phyloP scores from a whole-genome alignment of 2,888 invertebrate genomes.

The Oxyteleia sp. region DNA sequence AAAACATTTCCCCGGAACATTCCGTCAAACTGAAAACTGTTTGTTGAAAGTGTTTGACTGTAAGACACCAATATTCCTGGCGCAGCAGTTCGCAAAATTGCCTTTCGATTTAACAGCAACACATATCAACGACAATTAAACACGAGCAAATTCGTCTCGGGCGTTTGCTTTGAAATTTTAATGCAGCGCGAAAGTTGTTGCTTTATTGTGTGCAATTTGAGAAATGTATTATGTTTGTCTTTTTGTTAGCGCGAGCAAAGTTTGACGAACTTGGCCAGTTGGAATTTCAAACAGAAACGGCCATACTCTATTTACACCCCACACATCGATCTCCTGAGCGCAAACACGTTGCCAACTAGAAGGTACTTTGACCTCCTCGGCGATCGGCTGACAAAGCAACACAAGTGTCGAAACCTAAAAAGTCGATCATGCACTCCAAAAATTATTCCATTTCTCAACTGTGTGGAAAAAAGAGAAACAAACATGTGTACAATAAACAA shows the following conservation, averaged over 20 bases:
- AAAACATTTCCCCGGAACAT: too few species aligned
- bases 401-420: constrained; percentile 39
- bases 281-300: constrained; percentile 50
- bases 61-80: too few species aligned
- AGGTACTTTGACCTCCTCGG: constrained; percentile 61
- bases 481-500: background rate
- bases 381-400: constrained; percentile 43
- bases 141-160: background rate
- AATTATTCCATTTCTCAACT: background rate
- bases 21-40: too few species aligned
- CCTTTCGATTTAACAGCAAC: too few species aligned
- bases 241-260: constrained; percentile 45
- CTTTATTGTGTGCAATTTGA: constrained; percentile 22
- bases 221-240: constrained; percentile 36
- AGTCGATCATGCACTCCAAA: background rate
- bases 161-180: constrained; percentile 27
- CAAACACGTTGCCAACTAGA: constrained; percentile 57
- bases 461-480: too few species aligned
- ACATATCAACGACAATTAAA: too few species aligned
- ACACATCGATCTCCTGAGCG: constrained; percentile 46
- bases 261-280: constrained; percentile 59
- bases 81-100: too few species aligned
- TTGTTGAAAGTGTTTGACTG: too few species aligned
- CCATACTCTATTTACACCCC: constrained; percentile 54
- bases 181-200: constrained; percentile 18